Percentiles rank a stretch among this genome's conserved stretches.
These are phyloP conservation scores for Galerucella nymphaeae DNA, from an alignment of 2,888 invertebrate species.

Conservation along the genomic window DNA sequence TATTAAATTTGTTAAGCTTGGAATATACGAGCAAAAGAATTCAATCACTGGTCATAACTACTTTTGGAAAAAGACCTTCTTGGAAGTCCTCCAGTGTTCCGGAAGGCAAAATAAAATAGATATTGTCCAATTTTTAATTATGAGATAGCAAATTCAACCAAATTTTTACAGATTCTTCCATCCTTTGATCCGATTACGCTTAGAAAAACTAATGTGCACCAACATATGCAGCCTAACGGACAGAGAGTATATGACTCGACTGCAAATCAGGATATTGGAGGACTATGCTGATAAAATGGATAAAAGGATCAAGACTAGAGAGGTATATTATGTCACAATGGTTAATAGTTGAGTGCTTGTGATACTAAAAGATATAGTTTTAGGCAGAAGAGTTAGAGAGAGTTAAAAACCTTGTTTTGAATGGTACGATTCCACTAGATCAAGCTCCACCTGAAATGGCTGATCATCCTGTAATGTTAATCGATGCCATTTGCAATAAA, in stretches of 20 bases:
- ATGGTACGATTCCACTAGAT: conserved; percentile 74
- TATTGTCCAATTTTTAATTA: too few species aligned
- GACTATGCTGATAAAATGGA: conserved; percentile 75
- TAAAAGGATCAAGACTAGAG: conserved; percentile 72
- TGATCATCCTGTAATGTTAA: conserved; percentile 76
- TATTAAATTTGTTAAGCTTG: too few species aligned
- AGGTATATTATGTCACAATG: conserved; percentile 62
- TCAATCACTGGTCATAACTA: too few species aligned
- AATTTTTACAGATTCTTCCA: conserved; percentile 69
- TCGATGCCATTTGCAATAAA: conserved; percentile 68
- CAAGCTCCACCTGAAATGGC: conserved; percentile 75
- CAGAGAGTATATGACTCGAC: conserved; percentile 74
- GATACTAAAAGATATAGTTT: conserved; percentile 45
- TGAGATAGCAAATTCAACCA: too few species aligned
- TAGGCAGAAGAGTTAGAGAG: conserved; percentile 72
- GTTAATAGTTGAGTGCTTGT: too few species aligned
- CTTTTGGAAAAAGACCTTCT: too few species aligned
- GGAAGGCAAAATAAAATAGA: too few species aligned
- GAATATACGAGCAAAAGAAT: too few species aligned
- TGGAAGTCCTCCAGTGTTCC: too few species aligned
- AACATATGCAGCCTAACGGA: conserved; percentile 76
- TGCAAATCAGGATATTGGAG: conserved; percentile 72
- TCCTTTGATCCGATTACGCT: conserved; percentile 72
- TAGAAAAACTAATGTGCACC: conserved; percentile 78
- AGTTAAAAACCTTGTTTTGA: conserved; percentile 75